Base-by-base conservation (phyloP, 2,113 vertebrate genomes). In the Zonotrichia leucophrys region DNA sequence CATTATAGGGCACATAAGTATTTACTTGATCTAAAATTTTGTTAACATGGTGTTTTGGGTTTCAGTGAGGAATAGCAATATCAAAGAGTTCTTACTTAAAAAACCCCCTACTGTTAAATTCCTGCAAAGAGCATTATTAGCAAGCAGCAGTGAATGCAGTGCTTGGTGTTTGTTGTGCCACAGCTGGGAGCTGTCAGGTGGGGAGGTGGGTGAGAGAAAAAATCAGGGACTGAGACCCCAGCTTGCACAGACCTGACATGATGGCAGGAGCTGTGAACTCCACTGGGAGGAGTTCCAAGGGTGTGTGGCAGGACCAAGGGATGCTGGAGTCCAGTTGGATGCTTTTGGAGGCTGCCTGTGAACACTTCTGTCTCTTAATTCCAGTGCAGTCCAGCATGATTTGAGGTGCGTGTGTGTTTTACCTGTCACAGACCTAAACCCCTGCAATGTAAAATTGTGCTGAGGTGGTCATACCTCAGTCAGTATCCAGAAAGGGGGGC, bases 391-490 rank as follows among this genome's bases (percentile, higher is more conserved):
- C 28, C 67, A 77, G 41, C 5, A 0, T 15, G 44, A 24, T 28
- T 41, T 52, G 49, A 60, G 28, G 46, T 69, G n/a, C 11, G 68
- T 33, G 15, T 58, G 33, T 68, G 35, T 56, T 80, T 80, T 25
- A 44, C 58, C 24, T 72, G 23, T 24, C 53, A 52, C 35, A 90
- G 24, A 18, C 39, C 62, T 70, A 62, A 84, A 53, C 12, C 56
- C 21, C 2, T 35, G 53, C 58, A 28, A 11, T 62, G 41, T 23
- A 31, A 33, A 62, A 47, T 33, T 59, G 41, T 56, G 23, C 37
- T 0, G 0, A 73, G 31, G 58, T 47, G 37, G 7, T 83, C 11
- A 2, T 18, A 3, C 4, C 63, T 78, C 21, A 42, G 33, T 30
- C 35, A 60, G 27, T 22, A 21, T 33, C 31, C 37, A 6, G 2